Conservation (phyloP, 1,140 invertebrate species). For the Palaemon carinicauda region DNA sequence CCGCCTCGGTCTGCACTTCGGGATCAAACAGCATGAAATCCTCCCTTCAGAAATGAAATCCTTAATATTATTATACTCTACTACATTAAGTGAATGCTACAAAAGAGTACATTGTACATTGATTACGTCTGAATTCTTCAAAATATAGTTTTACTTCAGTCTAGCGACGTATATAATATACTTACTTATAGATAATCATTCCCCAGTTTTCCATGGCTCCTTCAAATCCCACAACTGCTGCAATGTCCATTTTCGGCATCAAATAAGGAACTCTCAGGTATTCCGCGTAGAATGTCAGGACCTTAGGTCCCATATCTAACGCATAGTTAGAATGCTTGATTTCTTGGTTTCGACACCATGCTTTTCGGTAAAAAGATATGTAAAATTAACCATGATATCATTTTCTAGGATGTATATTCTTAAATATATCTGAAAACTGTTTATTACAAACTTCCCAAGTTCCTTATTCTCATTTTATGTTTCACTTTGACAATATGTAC, state of each 20-base stretch:
- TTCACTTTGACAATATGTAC: too few relatives aligned
- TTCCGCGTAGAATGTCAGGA: conserved; percentile 74
- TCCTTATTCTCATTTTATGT: neutral
- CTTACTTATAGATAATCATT: conserved; percentile 76
- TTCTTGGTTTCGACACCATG: conserved; percentile 86
- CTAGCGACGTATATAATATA: neutral
- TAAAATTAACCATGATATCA: too few relatives aligned
- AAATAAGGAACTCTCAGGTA: conserved; percentile 78
- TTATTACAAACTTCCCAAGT: too few relatives aligned
- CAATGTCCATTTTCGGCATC: conserved; percentile 80
- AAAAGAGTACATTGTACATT: too few relatives aligned
- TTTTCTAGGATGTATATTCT: neutral
- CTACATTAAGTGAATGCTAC: too few relatives aligned
- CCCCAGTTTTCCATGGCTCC: conserved; percentile 71
- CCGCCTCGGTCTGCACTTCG: too few relatives aligned
- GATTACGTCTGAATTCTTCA: too few relatives aligned
- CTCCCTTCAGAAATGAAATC: too few relatives aligned
- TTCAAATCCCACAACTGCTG: conserved; percentile 83
- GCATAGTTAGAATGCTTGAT: conserved; percentile 78
- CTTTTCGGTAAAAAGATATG: conserved; percentile 61
- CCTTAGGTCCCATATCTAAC: conserved; percentile 71
- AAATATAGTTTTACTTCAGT: neutral
- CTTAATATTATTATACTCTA: too few relatives aligned
- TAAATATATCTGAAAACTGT: neutral
- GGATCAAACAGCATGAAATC: too few relatives aligned